Base-by-base conservation (phyloP, 2,888 invertebrate genomes). In the Phortica okadai region DNA sequence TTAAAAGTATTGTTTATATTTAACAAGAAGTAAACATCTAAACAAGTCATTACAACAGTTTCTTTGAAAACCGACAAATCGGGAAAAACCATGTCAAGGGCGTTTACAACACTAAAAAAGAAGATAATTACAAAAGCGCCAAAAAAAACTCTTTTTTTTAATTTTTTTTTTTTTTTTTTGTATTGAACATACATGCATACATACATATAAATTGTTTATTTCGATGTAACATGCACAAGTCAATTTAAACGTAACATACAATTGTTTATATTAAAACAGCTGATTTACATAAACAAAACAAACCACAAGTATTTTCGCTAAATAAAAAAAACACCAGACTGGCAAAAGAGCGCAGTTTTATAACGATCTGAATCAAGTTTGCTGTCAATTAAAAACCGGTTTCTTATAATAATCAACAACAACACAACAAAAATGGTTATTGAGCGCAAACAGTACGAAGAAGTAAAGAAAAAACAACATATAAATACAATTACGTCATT, bases 241-340 rank as follows among this genome's bases (percentile, higher is more conserved):
- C 33, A 33, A 33, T 33, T 33, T 33, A 33, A 33, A 33, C 2
- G 33, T 33, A 33, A 33, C 33, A 33, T 33, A 33, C 33, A 33
- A 33, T 33, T 33, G 2, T 33, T 33, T 14, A 50, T 50, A 50
- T 50, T 50, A 42, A 59, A 74, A 82, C 80, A 87, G 79, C 87
- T 84, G 83, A 86, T 82, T 84, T 84, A 44, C 25, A 76, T 77
- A 81, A 80, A 81, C 77, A 81, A 80, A 76, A 81, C 76, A 76
- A 64, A 78, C 72, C 76, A 81, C 88, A 88, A 85, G 80, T 79
- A 87, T 85, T 86, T 74, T 45, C 59, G 10, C 25, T 14, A 14
- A 45, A 82, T 85, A 79, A 80, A 83, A 83, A 80, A 80, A 78
- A 79, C 54, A 44, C 1, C 11, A 67, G 41, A 64, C 21, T 74